Percentiles rank a stretch among this genome's conserved stretches.
These are phyloP conservation scores for Pseudopleuronectes americanus DNA, from an alignment of 2,797 vertebrate species.

Conservation along the genomic window DNA sequence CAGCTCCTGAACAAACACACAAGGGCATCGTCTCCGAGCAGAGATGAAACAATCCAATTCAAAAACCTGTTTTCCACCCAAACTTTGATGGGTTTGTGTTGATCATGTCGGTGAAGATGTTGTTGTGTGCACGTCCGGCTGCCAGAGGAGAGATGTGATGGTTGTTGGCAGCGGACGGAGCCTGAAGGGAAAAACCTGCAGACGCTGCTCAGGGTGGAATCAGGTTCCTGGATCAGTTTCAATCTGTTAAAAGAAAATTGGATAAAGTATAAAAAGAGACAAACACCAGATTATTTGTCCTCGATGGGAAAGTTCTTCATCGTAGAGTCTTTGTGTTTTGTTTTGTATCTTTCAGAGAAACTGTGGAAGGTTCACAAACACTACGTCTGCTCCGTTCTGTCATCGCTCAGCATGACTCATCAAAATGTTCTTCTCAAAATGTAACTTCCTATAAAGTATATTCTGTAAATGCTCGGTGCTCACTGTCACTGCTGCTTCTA, in stretches of 20 bases:
- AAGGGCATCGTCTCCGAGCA: not conserved
- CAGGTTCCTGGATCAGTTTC: not conserved
- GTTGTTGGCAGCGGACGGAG: not conserved
- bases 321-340: too few species aligned
- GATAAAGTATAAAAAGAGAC: too few species aligned
- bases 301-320: too few species aligned
- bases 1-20: not conserved
- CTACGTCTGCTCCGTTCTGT: too few species aligned
- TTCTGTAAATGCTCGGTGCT: not conserved
- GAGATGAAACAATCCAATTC: not conserved
- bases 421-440: too few species aligned
- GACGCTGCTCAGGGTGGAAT: not conserved
- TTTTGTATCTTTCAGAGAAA: too few species aligned
- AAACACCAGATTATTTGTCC: too few species aligned
- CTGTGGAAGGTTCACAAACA: too few species aligned
- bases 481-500: not conserved
- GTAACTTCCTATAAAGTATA: not conserved
- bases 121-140: not conserved
- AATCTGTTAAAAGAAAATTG: not conserved
- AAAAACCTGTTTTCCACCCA: too few species aligned
- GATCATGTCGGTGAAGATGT: not conserved
- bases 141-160: not conserved
- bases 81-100: not conserved
- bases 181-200: not conserved
- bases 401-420: too few species aligned